Evolutionary conservation across 1,140 invertebrate genomes (phyloP).

Genomic region (Onthophagus taurus): DNA sequence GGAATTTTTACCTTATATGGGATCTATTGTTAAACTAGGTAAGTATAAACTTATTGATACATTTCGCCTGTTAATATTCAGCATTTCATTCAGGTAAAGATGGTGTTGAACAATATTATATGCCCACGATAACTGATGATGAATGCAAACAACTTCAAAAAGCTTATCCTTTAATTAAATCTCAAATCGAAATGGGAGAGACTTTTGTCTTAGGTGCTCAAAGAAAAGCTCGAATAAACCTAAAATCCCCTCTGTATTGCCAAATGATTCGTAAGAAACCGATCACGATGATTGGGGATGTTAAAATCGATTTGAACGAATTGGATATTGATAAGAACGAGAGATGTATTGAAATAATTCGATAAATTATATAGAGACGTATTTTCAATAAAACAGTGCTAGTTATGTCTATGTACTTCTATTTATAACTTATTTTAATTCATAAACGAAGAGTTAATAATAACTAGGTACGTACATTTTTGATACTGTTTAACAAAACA

Average conservation of each 20-base stretch:
- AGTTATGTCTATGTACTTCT: too few species aligned
- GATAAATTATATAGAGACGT: too few species aligned
- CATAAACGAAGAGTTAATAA: too few species aligned
- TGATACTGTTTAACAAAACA: background rate
- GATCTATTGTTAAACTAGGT: conserved; percentile 31
- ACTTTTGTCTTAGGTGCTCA: background rate
- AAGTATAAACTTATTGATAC: conserved; percentile 7
- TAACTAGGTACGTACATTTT: background rate
- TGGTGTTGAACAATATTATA: conserved; percentile 8
- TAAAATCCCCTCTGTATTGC: background rate
- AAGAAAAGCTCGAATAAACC: background rate
- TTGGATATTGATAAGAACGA: background rate
- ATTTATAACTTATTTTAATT: too few species aligned
- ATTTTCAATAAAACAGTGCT: too few species aligned
- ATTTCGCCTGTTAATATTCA: background rate
- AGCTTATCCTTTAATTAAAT: conserved; percentile 5
- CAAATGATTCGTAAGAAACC: conserved; percentile 6
- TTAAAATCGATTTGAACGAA: conserved; percentile 1
- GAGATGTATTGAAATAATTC: conserved; percentile 7
- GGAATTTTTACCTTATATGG: conserved; percentile 33
- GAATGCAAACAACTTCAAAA: conserved; percentile 10
- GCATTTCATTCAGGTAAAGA: background rate
- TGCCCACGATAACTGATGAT: conserved; percentile 7
- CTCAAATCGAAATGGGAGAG: conserved; percentile 5
- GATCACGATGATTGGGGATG: conserved; percentile 3